Evolutionary conservation across 2,888 invertebrate genomes (phyloP).

Genomic region (Entomobrya multifasciata): DNA sequence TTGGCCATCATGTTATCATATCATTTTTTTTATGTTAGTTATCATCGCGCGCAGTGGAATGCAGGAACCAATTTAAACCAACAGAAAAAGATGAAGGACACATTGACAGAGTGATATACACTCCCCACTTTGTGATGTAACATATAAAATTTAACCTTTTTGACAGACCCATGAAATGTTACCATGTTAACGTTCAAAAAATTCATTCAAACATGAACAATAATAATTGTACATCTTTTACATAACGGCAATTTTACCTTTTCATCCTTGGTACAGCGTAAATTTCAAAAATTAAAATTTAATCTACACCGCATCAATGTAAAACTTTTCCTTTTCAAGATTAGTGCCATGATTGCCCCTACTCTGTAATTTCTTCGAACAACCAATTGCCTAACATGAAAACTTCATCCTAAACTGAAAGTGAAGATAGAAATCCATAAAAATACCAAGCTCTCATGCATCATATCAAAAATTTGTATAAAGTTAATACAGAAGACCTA

Average conservation of each 20-base stretch:
- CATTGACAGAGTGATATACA: conserved; percentile 31
- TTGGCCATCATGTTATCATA: conserved; percentile 15
- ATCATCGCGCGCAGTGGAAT: background rate
- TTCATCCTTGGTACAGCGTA: background rate
- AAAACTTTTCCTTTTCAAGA: conserved; percentile 63
- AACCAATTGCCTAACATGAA: background rate
- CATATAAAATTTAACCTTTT: background rate
- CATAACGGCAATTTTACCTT: background rate
- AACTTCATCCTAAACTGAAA: background rate
- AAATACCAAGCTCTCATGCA: too few species aligned
- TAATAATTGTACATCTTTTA: background rate
- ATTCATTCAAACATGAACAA: conserved; percentile 4
- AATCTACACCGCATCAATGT: conserved; percentile 22
- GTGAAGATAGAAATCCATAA: too few species aligned
- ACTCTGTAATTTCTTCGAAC: conserved; percentile 43
- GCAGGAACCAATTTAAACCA: background rate
- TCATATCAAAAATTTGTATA: too few species aligned
- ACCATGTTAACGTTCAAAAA: too few species aligned
- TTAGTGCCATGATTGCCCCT: conserved; percentile 57
- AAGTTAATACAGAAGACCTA: too few species aligned
- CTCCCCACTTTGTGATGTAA: conserved; percentile 4
- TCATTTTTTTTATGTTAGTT: conserved; percentile 17
- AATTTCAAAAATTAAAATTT: conserved; percentile 13
- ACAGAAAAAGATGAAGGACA: conserved; percentile 6
- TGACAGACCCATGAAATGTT: background rate